phyloP scores from a whole-genome alignment of 2,797 vertebrate species.

The Netta rufina region DNA sequence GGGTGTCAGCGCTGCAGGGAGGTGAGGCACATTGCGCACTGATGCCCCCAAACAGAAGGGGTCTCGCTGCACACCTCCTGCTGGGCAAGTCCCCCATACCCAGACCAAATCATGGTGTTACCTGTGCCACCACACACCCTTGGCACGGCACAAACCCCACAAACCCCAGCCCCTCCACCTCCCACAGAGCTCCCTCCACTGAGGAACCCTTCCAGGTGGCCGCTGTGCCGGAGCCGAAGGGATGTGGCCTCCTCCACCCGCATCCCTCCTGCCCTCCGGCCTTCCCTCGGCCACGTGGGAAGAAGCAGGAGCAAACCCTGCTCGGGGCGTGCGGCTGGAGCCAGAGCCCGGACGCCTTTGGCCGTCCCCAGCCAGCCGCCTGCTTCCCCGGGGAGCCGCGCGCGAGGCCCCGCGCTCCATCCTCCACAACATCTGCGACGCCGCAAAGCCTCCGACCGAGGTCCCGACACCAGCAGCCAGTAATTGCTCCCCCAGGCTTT shows the following conservation, averaged over 20 bases:
- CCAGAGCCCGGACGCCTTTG: neutral
- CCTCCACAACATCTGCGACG: constrained; percentile 29
- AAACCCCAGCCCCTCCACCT: neutral
- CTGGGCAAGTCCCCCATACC: neutral
- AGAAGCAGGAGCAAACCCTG: neutral
- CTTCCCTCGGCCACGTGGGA: neutral
- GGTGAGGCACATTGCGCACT: neutral
- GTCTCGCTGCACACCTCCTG: neutral
- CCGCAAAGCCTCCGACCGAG: neutral
- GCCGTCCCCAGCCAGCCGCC: neutral
- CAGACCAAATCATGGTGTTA: neutral
- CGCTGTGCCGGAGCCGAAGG: neutral
- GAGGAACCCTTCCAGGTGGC: neutral
- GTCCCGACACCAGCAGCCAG: accelerated
- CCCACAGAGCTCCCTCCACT: neutral
- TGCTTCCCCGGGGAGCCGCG: neutral
- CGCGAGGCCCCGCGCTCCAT: neutral
- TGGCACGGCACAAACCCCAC: neutral
- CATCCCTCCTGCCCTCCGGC: neutral
- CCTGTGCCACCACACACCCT: accelerated
- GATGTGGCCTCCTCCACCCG: accelerated
- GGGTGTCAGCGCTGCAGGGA: neutral
- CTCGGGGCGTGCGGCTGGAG: neutral
- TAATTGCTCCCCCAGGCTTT: neutral
- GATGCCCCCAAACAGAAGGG: too few relatives aligned